Base-by-base conservation (phyloP, 2,797 vertebrate genomes). In the Sitta carolinensis region DNA sequence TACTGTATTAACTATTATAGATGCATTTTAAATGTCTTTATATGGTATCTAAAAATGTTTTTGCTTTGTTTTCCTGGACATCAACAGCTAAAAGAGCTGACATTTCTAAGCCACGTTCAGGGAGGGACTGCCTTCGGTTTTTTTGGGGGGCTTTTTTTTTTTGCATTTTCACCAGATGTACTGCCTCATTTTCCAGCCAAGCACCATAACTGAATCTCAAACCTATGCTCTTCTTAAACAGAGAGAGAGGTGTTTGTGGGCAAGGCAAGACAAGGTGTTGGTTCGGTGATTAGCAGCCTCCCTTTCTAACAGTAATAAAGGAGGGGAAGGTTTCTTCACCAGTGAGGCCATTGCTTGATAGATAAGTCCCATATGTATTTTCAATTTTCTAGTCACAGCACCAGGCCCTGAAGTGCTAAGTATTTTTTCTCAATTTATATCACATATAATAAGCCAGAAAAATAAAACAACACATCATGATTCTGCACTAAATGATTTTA, bases 391-490 rank as follows among this genome's bases (percentile, higher is more conserved):
- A 32, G 38, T 88, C 80, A 61, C 4, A 57, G 16, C 55, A 79
- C 30, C 23, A 67, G 63, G 22, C 68, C 40, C 67, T 66, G 69
- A 92, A 82, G 52, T 50, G 66, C 34, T 45, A 68, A 76, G 38
- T 89, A 40, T 32, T 93, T 87, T 87, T 85, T 86, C 51, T 63
- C 84, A 50, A 78, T 88, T 93, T 93, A n/a, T 76, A 84, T 52
- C 80, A 68, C 40, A 51, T n/a, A 36, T 64, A 82, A 19, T 87
- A 74, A 79, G 27, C 26, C 43, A 92, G 69, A 79, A 92, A 91
- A 95, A 78, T 81, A 57, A 77, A 92, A 58, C 21, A 73, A 61
- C 20, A 23, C 0, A 0, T 70, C 4, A 6, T 29, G 67, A 76
- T 86, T 88, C 76, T 81, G 26, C 19, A 68, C 43, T 81, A 58